Base-by-base conservation (phyloP, 2,797 vertebrate genomes). In the Enteromius afrohamiltoni region DNA sequence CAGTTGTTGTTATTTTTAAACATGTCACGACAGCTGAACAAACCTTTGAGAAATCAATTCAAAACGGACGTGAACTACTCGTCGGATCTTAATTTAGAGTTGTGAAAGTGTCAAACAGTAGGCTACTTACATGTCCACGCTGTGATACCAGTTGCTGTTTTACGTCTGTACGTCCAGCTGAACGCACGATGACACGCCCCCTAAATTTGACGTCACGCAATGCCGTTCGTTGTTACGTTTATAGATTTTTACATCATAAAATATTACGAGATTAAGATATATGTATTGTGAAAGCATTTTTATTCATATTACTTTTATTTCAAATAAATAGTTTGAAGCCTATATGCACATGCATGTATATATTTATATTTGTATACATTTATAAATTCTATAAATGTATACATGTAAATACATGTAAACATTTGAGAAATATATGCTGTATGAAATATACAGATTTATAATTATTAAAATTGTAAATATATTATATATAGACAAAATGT, bases 81-180 rank as follows among this genome's bases (percentile, higher is more conserved):
- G 17, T 55, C 8, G 0, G 14, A 31, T n/a, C 0, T 55, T 42
- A 29, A 58, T 37, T 0, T 29, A 37, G 1, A 53, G 5, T 13
- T 13, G 34, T 29, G 17, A 70, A 55, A 74, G 7, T 40, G 8
- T 21, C 31, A 26, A 14, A 19, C 7, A 3, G 53, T 60, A 2
- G 40, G 40, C 40, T 42, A 83, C 75, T 83, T 23, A 83, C 82
- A 83, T 83, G 65, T 21, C 53, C 49, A 55, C 79, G 34, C 64
- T 34, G 53, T 19, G 40, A 4, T 6, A 37, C 31, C 49, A 60
- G 53, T 53, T 14, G 65, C 65, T 3, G 3, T 42, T 21, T 62
- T 19, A 83, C 75, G 75, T 60, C 37, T 47, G 19, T 13, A 37
- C 26, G 64, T 53, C 17, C 1, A 5, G 19, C 47, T n/a, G n/a